Evolutionary conservation across 2,113 vertebrate genomes (phyloP).

Genomic region (Ochotona princeps): DNA sequence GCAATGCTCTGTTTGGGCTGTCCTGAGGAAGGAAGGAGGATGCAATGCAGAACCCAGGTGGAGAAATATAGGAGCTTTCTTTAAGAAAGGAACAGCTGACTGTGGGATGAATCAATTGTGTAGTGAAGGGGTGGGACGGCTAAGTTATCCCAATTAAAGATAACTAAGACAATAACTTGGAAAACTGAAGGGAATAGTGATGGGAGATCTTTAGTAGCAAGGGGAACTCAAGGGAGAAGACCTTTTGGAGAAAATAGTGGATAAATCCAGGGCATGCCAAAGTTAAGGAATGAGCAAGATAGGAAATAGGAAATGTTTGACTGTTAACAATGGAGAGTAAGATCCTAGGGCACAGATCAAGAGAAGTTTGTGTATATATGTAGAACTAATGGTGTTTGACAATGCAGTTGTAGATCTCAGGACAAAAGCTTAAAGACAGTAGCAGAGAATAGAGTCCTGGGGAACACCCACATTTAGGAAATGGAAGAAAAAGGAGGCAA

Average conservation of each 20-base stretch:
- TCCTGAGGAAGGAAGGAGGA: not conserved
- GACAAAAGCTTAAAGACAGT: not conserved
- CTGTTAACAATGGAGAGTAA: not conserved
- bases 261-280: not conserved
- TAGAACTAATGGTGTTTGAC: not conserved
- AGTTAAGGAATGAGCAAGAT: not conserved
- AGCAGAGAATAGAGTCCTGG: not conserved
- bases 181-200: not conserved
- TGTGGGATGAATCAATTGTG: not conserved
- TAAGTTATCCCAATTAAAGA: not conserved
- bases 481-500: not conserved
- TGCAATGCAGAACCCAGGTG: not conserved
- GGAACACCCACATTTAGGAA: slow-evolving; percentile 16
- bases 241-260: not conserved
- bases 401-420: not conserved
- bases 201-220: not conserved
- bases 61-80: not conserved
- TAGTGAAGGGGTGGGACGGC: not conserved
- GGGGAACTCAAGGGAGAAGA: not conserved
- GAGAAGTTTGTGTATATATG: not conserved
- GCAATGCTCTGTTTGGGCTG: not conserved
- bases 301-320: not conserved
- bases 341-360: not conserved
- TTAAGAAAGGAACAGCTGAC: not conserved
- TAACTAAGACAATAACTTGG: not conserved